Evolutionary conservation across 2,888 invertebrate species (phyloP).

Genomic region (Laothoe populi): DNA sequence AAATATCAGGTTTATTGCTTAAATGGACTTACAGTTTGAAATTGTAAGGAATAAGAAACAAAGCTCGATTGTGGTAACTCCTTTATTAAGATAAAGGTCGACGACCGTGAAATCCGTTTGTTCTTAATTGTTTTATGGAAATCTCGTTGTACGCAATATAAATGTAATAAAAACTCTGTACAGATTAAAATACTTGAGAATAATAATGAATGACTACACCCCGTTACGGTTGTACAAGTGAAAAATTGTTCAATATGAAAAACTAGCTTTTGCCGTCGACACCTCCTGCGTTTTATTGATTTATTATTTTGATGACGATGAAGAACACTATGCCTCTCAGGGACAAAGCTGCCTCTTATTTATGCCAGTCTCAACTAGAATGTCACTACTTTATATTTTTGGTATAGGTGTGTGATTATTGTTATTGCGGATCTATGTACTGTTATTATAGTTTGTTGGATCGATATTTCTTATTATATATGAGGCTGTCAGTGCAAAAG

Average conservation of each 20-base stretch:
- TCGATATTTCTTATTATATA: no score
- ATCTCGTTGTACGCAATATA: constrained; percentile 23
- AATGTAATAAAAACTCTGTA: constrained; percentile 25
- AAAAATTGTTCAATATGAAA: constrained; percentile 6
- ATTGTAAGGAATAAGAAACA: neutral
- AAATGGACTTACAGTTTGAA: neutral
- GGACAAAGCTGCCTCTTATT: no score
- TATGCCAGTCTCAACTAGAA: no score
- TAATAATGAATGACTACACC: constrained; percentile 23
- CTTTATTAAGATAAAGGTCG: constrained; percentile 29
- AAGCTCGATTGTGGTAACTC: constrained; percentile 1
- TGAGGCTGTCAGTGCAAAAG: no score
- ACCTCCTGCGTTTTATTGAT: neutral
- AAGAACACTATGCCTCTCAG: no score
- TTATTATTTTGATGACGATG: neutral
- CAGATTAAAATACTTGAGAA: constrained; percentile 22
- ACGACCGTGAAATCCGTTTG: constrained; percentile 33
- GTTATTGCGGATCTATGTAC: neutral
- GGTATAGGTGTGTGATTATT: no score
- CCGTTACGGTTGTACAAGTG: constrained; percentile 20
- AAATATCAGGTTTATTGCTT: neutral
- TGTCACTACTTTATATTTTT: no score
- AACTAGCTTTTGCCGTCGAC: neutral
- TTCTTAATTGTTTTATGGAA: constrained; percentile 36
- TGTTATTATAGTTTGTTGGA: neutral